phyloP scores from a whole-genome alignment of 2,888 invertebrate species.

The Drosophila paramelanica region DNA sequence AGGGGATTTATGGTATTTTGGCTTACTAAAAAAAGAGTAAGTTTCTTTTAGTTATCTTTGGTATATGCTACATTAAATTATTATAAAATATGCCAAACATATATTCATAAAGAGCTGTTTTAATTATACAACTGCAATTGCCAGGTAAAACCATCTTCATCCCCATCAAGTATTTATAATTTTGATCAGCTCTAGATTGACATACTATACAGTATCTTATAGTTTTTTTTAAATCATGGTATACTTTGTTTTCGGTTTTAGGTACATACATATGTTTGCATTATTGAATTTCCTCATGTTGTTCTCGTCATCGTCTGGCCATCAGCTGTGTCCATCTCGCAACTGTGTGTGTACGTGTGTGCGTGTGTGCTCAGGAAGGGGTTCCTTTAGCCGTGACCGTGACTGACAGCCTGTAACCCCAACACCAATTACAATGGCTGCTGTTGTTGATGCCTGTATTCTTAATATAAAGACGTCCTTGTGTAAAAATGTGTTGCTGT shows the following conservation, averaged over 20 bases:
- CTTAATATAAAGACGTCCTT: slow-evolving; percentile 54
- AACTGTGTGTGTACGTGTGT: background rate
- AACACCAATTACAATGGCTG: slow-evolving; percentile 33
- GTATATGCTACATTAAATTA: too few species aligned
- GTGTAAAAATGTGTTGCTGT: slow-evolving; percentile 18
- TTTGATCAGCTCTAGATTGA: too few species aligned
- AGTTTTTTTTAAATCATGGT: background rate
- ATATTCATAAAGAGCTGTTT: too few species aligned
- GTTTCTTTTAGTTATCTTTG: too few species aligned
- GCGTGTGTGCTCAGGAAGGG: slow-evolving; percentile 11
- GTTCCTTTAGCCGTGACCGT: slow-evolving; percentile 59
- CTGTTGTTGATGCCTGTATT: slow-evolving; percentile 51
- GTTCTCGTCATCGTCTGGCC: slow-evolving; percentile 23
- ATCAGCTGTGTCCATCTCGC: slow-evolving; percentile 50
- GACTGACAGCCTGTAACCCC: slow-evolving; percentile 62
- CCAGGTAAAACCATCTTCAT: too few species aligned
- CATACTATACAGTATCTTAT: slow-evolving; percentile 12
- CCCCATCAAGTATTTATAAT: too few species aligned
- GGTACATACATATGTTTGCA: slow-evolving; percentile 30
- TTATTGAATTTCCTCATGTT: slow-evolving; percentile 65
- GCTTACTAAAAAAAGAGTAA: too few species aligned
- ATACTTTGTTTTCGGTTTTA: slow-evolving; percentile 4
- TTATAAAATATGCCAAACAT: too few species aligned
- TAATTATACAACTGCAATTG: too few species aligned
- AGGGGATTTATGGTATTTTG: too few species aligned